Evolutionary conservation across 2,888 invertebrate species (phyloP).

Genomic region (Choristoneura rosaceana): DNA sequence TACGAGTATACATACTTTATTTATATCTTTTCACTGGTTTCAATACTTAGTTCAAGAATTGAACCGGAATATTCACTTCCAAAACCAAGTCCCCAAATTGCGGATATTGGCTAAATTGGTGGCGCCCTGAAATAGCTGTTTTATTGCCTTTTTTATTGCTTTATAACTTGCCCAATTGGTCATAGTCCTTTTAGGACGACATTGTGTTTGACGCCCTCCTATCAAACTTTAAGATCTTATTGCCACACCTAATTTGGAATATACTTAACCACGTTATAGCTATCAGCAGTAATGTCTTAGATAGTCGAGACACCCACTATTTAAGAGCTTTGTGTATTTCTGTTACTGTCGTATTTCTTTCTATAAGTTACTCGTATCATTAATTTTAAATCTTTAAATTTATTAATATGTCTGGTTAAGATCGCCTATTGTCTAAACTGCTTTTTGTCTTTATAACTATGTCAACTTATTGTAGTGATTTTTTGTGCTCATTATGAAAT

Average conservation of each 20-base stretch:
- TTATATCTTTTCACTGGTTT: conserved; percentile 51
- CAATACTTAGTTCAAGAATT: conserved; percentile 32
- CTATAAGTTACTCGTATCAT: not conserved
- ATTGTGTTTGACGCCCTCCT: conserved; percentile 20
- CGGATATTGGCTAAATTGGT: conserved; percentile 18
- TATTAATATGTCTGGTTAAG: not conserved
- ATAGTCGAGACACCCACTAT: conserved; percentile 1
- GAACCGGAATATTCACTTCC: not conserved
- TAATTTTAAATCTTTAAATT: not conserved
- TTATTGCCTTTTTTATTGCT: conserved; percentile 31
- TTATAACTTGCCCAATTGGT: conserved; percentile 29
- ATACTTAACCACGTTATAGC: conserved; percentile 1
- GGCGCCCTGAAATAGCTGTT: conserved; percentile 17
- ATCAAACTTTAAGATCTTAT: conserved; percentile 19
- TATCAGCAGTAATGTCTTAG: not conserved
- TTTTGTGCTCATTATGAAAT: too few relatives aligned
- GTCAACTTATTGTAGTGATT: too few relatives aligned
- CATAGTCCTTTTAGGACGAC: conserved; percentile 29
- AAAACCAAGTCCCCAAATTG: not conserved
- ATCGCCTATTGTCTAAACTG: too few relatives aligned
- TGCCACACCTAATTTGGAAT: conserved; percentile 15
- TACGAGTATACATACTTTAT: conserved; percentile 50
- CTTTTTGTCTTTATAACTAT: too few relatives aligned
- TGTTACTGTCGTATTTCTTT: not conserved
- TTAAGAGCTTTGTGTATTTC: not conserved